phyloP scores from a whole-genome alignment of 1,140 invertebrate species.

The Drosophila parabipectinata region DNA sequence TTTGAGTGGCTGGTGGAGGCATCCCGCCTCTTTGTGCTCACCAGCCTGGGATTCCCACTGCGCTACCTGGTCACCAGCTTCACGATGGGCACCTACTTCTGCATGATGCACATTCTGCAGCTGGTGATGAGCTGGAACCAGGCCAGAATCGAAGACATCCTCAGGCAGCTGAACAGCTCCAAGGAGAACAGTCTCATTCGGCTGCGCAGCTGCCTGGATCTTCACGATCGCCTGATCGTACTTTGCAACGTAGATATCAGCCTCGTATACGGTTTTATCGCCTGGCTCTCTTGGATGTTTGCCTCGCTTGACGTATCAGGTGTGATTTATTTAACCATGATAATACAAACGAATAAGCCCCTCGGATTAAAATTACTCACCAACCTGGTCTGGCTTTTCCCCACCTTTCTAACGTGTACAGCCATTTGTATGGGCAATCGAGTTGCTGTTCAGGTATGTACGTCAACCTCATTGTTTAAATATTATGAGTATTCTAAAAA shows the following conservation, averaged over 20 bases:
- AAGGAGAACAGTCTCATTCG: slow-evolving; percentile 16
- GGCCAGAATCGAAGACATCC: slow-evolving; percentile 22
- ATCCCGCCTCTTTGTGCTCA: slow-evolving; percentile 38
- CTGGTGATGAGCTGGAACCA: slow-evolving; percentile 50
- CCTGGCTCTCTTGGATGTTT: slow-evolving; percentile 52
- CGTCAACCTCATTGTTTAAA: not conserved
- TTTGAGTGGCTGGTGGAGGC: slow-evolving; percentile 40
- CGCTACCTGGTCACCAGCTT: slow-evolving; percentile 66
- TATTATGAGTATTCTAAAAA: too few relatives aligned
- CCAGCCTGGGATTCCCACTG: slow-evolving; percentile 55
- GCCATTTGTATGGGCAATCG: slow-evolving; percentile 57
- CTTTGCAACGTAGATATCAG: slow-evolving; percentile 66
- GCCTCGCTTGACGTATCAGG: slow-evolving; percentile 59
- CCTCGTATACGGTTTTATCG: slow-evolving; percentile 65
- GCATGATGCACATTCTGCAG: slow-evolving; percentile 54
- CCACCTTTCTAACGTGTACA: slow-evolving; percentile 47
- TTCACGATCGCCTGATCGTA: slow-evolving; percentile 62
- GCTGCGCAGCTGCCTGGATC: slow-evolving; percentile 50
- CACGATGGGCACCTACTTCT: slow-evolving; percentile 57
- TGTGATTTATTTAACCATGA: slow-evolving; percentile 55
- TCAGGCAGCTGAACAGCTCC: slow-evolving; percentile 15
- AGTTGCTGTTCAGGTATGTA: slow-evolving; percentile 60
- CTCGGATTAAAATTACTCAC: slow-evolving; percentile 3
- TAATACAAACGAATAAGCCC: slow-evolving; percentile 16
- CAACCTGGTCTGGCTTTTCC: slow-evolving; percentile 52